Base-by-base conservation (phyloP, 2,113 vertebrate species). In the Syngnathus scovelli region DNA sequence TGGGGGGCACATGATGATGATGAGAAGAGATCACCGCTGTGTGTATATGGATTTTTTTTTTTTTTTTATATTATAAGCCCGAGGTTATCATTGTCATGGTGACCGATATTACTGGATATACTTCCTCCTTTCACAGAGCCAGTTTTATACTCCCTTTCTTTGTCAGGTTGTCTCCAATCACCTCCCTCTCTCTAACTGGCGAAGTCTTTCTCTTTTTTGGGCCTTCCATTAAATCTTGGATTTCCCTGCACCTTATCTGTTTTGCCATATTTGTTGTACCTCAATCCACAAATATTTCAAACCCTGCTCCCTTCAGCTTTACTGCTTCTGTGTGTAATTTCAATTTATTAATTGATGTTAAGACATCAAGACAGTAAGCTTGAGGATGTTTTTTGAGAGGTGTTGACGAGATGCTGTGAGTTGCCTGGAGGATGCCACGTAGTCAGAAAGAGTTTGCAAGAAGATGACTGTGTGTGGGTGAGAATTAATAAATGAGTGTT, bases 1-100 rank as follows among this genome's bases (percentile, higher is more conserved):
- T 79, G 61, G 73, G 82, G 64, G 71, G 64, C 6, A 43, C 36
- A 38, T 38, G 58, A 38, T 37, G 64, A 52, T 71, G 74, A 78
- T 78, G 71, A 51, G 78, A 74, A 80, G 73, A 75, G 70, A 73
- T 75, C 69, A 62, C 54, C 70, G 49, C 16, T 58, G 56, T 72
- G 77, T 76, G 72, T 72, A 43, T 64, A 21, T 77, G 48, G 56
- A 69, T n/a, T 7, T n/a, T 9, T 51, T 21, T n/a, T 3, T 9
- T n/a, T n/a, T 19, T 69, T 65, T 72, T 60, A 72, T 52, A 67
- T 72, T 72, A 81, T 66, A 71, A 80, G 76, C 74, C 78, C 59
- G n/a, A 4, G 76, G 78, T 88, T 74, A 83, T 84, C 67, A 16
- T 70, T 71, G 76, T 79, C 71, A 67, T 15, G 64, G 66, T 77